Conservation (phyloP, 2,113 vertebrate genomes). For the Xyrauchen texanus region DNA sequence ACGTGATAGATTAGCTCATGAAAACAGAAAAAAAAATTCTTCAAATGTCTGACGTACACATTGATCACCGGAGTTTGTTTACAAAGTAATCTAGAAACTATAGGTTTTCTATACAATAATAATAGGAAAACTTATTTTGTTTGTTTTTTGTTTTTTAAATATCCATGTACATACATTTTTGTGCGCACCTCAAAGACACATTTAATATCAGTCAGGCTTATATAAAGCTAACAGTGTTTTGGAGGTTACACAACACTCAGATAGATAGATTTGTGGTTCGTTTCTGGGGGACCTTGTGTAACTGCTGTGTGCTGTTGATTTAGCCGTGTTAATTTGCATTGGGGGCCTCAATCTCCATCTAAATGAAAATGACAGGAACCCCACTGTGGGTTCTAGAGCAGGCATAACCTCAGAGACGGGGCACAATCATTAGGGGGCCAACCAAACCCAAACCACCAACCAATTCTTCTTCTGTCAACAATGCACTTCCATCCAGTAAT, state of each 20-base stretch:
- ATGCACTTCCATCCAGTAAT: neutral
- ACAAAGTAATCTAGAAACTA: neutral
- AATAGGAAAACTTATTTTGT: neutral
- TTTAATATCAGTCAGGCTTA: neutral
- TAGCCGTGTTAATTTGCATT: neutral
- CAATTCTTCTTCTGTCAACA: slow-evolving; percentile 7
- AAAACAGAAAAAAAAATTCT: slow-evolving; percentile 51
- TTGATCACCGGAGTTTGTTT: slow-evolving; percentile 31
- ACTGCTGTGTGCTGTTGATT: slow-evolving; percentile 32
- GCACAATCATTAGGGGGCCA: slow-evolving; percentile 42
- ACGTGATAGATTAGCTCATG: slow-evolving; percentile 49
- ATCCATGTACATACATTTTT: neutral
- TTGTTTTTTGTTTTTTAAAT: neutral
- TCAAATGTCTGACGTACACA: slow-evolving; percentile 48
- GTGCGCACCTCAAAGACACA: neutral
- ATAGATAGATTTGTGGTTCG: neutral
- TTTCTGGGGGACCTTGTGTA: slow-evolving; percentile 19
- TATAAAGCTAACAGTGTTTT: neutral
- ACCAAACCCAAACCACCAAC: neutral
- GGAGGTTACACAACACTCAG: neutral
- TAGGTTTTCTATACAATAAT: neutral
- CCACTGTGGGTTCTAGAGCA: slow-evolving; percentile 39
- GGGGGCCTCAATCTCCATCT: slow-evolving; percentile 20
- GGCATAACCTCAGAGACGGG: slow-evolving; percentile 28
- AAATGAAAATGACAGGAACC: slow-evolving; percentile 42